phyloP scores from a whole-genome alignment of 2,888 invertebrate species.

The Metallyticus violacea region DNA sequence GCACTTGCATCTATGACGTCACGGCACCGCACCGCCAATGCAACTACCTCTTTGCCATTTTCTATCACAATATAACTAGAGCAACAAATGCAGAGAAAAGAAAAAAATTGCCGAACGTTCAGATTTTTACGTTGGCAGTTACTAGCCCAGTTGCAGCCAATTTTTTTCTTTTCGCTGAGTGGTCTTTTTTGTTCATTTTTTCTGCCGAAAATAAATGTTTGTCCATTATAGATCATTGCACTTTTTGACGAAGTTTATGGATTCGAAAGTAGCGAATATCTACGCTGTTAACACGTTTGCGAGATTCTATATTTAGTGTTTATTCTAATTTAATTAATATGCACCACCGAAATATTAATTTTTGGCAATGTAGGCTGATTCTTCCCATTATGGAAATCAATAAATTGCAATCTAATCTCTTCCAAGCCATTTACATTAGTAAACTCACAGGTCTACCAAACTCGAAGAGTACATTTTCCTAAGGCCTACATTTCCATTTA shows the following conservation, averaged over 20 bases:
- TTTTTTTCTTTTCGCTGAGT: background rate
- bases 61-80: background rate
- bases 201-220: background rate
- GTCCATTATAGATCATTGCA: background rate
- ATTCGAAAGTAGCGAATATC: no score
- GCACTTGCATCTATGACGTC: conserved; percentile 7
- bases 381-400: background rate
- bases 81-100: background rate
- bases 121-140: background rate
- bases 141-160: background rate
- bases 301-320: no score
- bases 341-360: background rate
- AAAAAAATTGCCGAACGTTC: background rate
- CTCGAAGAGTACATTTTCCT: background rate
- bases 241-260: no score
- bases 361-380: background rate
- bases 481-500: no score
- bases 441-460: background rate
- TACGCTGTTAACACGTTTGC: no score
- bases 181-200: background rate
- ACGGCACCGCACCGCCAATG: background rate
- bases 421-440: background rate
- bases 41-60: background rate
- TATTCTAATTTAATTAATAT: background rate
- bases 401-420: background rate